phyloP scores from a whole-genome alignment of 2,113 vertebrate genomes.

The Serinus canaria region DNA sequence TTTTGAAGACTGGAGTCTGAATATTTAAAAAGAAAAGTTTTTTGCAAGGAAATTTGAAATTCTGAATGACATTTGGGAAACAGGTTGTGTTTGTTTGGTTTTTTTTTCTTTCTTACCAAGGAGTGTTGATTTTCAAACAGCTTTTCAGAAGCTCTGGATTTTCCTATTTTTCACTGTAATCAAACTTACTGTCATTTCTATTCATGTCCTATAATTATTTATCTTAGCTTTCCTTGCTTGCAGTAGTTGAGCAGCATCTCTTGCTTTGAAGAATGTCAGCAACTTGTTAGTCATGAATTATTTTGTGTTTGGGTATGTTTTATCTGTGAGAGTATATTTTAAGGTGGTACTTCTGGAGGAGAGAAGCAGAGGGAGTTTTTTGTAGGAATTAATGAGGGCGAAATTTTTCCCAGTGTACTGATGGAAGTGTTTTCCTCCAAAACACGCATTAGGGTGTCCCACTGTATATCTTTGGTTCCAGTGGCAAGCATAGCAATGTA shows the following conservation, averaged over 20 bases:
- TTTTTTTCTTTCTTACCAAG: not conserved
- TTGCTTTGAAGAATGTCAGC: not conserved
- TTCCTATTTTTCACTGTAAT: not conserved
- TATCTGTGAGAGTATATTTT: not conserved
- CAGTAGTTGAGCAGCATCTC: not conserved
- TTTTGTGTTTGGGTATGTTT: not conserved
- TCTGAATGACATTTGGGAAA: not conserved
- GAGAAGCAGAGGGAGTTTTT: not conserved
- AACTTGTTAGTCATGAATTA: not conserved
- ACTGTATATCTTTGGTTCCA: not conserved
- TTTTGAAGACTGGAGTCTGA: not conserved
- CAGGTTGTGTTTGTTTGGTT: fast-evolving
- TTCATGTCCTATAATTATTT: not conserved
- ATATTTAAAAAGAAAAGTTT: not conserved
- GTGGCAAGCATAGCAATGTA: fast-evolving
- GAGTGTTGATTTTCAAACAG: not conserved
- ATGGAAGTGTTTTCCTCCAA: not conserved
- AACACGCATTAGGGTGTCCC: not conserved
- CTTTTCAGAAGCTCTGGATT: not conserved
- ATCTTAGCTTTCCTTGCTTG: not conserved
- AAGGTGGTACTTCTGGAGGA: not conserved
- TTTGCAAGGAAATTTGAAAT: not conserved
- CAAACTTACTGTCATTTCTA: not conserved
- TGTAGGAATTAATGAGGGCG: not conserved
- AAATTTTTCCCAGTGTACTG: not conserved